Evolutionary conservation across 2,888 invertebrate genomes (phyloP).

Genomic region (Bellardia pandia): DNA sequence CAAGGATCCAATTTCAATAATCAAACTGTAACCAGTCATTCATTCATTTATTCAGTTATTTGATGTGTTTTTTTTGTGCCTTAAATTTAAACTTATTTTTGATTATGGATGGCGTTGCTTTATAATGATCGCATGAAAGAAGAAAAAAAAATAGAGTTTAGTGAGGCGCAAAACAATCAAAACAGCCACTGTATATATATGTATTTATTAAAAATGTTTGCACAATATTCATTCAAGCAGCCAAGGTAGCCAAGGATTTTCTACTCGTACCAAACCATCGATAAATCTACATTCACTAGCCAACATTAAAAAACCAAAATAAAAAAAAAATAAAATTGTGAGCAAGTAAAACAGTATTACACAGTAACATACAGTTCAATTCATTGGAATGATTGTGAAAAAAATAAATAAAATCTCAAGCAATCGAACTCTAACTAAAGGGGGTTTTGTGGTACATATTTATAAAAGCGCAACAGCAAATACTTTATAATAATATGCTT

Average conservation of each 20-base stretch:
- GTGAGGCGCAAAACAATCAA: constrained; percentile 67
- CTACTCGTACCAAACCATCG: constrained; percentile 21
- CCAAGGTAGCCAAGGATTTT: constrained; percentile 58
- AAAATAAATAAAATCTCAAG: constrained; percentile 8
- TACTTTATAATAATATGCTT: constrained; percentile 61
- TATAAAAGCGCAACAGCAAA: constrained; percentile 52
- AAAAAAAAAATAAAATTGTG: constrained; percentile 16
- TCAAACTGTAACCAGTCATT: constrained; percentile 70
- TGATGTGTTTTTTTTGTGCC: constrained; percentile 14
- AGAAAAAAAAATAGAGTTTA: constrained; percentile 51
- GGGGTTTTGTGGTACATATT: constrained; percentile 23
- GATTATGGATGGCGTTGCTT: constrained; percentile 60
- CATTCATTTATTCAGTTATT: constrained; percentile 70
- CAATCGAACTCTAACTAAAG: constrained; percentile 43
- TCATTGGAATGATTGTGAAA: constrained; percentile 60
- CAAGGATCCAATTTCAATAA: constrained; percentile 75
- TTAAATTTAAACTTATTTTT: constrained; percentile 55
- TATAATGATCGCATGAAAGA: constrained; percentile 52
- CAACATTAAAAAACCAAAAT: constrained; percentile 3
- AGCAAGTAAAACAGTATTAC: constrained; percentile 43
- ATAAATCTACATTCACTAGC: constrained; percentile 51
- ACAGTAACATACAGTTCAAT: constrained; percentile 49
- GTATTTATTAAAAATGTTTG: constrained; percentile 59
- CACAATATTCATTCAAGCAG: constrained; percentile 61
- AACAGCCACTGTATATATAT: constrained; percentile 65